These are phyloP conservation scores for Alviniconcha marisindica DNA, from an alignment of 1,140 invertebrate species.

Conservation along the genomic window DNA sequence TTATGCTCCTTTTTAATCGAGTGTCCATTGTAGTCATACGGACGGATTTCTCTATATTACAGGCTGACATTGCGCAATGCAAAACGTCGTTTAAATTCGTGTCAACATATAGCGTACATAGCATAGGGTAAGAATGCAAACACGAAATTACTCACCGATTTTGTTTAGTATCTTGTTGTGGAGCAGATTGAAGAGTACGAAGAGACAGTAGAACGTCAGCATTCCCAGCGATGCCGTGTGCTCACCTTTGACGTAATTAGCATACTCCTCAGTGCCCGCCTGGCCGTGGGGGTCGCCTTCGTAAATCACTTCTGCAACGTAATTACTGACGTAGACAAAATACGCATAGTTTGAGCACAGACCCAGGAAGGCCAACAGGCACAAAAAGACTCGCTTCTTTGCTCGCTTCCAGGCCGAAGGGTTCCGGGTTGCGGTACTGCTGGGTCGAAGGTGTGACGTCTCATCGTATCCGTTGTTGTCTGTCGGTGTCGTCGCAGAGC, in stretches of 20 bases:
- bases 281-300: constrained; percentile 2
- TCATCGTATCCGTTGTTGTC: background rate
- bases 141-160: constrained; percentile 1
- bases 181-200: constrained; percentile 25
- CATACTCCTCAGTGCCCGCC: background rate
- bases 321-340: constrained; percentile 32
- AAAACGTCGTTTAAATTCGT: no score
- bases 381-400: constrained; percentile 4
- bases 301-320: constrained; percentile 32
- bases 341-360: constrained; percentile 24
- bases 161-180: constrained; percentile 18
- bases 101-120: no score
- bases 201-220: constrained; percentile 30
- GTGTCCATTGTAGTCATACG: no score
- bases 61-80: no score
- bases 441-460: background rate
- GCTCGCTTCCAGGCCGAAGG: background rate
- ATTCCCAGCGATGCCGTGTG: constrained; percentile 28
- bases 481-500: no score
- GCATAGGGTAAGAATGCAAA: no score
- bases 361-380: constrained; percentile 19
- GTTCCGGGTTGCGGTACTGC: no score
- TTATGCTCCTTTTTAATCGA: no score
- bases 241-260: constrained; percentile 13
- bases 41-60: no score